A percentile compares a stretch with the other conserved stretches of the same genome.
Evolutionary conservation across 23 tunicate genomes (phyloP).

Genomic region (Halocynthia aurantium): DNA sequence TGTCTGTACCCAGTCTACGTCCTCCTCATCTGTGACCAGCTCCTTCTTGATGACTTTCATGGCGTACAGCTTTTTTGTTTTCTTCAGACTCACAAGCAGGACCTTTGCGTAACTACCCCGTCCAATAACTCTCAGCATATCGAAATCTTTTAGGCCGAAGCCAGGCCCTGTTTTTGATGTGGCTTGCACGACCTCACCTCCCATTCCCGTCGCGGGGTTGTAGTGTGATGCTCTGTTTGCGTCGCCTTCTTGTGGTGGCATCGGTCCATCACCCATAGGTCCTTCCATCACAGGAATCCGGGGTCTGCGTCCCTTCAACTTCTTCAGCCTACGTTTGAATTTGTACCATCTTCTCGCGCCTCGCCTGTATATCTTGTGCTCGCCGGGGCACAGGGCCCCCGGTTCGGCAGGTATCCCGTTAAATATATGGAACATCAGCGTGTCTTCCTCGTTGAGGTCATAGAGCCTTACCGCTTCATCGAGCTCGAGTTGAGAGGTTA

Average conservation of each 20-base stretch:
- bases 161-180: constrained; percentile 38
- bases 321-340: constrained; percentile 69
- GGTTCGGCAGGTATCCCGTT: constrained; percentile 81
- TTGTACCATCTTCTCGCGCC: constrained; percentile 92
- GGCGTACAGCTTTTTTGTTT: constrained; percentile 67
- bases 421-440: constrained; percentile 64
- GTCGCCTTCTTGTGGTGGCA: not conserved
- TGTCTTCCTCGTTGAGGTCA: constrained; percentile 63
- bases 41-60: constrained; percentile 97
- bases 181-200: constrained; percentile 20
- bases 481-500: constrained; percentile 77
- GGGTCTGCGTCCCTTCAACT: constrained; percentile 62
- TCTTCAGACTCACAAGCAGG: constrained; percentile 69
- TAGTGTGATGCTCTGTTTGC: not conserved
- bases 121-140: constrained; percentile 73
- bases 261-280: constrained; percentile 16
- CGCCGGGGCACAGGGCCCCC: constrained; percentile 80
- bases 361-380: constrained; percentile 88
- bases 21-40: constrained; percentile 93
- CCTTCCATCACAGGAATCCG: constrained; percentile 64
- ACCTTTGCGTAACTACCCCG: constrained; percentile 93
- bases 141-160: constrained; percentile 75
- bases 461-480: constrained; percentile 83
- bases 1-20: constrained; percentile 98
- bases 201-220: constrained; percentile 18